A percentile compares a stretch with the other conserved stretches of the same genome.
Evolutionary conservation across 2,113 vertebrate genomes (phyloP).

Genomic region (Hystrix brachyura): DNA sequence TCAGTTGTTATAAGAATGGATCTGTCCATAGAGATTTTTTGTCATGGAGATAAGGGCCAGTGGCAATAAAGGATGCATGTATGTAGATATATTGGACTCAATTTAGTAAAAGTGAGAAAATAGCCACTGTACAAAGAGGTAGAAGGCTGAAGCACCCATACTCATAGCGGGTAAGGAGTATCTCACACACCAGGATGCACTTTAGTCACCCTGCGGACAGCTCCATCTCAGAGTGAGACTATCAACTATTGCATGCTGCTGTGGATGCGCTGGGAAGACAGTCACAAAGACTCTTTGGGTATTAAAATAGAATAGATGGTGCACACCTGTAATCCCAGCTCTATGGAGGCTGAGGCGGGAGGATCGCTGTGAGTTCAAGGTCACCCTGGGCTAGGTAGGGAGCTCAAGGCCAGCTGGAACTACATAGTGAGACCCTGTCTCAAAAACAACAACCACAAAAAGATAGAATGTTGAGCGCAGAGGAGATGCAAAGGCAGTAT

Average conservation of each 20-base stretch:
- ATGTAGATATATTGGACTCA: neutral
- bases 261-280: neutral
- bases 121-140: neutral
- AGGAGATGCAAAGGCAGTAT: neutral
- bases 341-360: too few relatives aligned
- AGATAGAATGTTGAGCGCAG: neutral
- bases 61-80: neutral
- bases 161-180: neutral
- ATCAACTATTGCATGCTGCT: accelerated
- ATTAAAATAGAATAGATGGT: too few relatives aligned
- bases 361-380: too few relatives aligned
- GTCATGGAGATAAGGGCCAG: neutral
- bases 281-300: neutral
- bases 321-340: too few relatives aligned
- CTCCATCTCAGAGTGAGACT: neutral
- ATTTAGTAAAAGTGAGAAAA: neutral
- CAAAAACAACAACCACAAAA: too few relatives aligned
- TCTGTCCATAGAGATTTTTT: neutral
- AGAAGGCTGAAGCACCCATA: neutral
- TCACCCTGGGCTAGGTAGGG: too few relatives aligned
- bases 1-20: neutral
- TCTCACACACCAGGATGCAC: neutral
- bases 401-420: too few relatives aligned
- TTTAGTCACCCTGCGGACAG: neutral
- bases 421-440: too few relatives aligned